These are phyloP conservation scores for Cyaniris semiargus DNA, from an alignment of 2,888 invertebrate genomes.

Conservation along the genomic window DNA sequence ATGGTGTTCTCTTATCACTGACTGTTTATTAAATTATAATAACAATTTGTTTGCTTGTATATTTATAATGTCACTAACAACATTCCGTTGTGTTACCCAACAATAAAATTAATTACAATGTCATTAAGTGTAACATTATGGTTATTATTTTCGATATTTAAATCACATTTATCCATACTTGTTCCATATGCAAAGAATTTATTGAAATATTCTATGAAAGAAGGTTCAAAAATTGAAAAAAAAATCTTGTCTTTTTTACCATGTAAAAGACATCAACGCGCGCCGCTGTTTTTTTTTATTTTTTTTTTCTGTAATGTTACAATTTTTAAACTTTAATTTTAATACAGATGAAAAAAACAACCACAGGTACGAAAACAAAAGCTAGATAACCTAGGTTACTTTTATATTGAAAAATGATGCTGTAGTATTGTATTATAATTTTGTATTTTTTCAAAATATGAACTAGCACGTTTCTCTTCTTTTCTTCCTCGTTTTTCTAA, in stretches of 20 bases:
- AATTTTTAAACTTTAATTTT: no score
- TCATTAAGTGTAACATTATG: neutral
- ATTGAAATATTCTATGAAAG: no score
- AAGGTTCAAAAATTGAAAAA: neutral
- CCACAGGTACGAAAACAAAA: no score
- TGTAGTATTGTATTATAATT: no score
- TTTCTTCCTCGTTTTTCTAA: no score
- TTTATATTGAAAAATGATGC: no score
- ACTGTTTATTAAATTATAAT: neutral
- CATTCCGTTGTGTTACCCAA: constrained; percentile 19
- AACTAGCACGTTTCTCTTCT: no score
- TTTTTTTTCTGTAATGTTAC: no score
- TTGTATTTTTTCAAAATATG: no score
- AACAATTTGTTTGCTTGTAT: neutral
- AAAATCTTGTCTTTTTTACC: no score
- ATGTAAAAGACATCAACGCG: neutral
- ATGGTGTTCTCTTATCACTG: neutral
- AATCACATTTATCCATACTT: neutral
- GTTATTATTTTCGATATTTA: constrained; percentile 5
- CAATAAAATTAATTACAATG: neutral
- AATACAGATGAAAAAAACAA: no score
- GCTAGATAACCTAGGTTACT: no score
- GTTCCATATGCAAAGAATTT: neutral
- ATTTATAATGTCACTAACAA: constrained; percentile 18
- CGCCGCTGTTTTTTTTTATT: neutral